Evolutionary conservation across 2,113 vertebrate genomes (phyloP).

Genomic region (Ovibos moschatus): DNA sequence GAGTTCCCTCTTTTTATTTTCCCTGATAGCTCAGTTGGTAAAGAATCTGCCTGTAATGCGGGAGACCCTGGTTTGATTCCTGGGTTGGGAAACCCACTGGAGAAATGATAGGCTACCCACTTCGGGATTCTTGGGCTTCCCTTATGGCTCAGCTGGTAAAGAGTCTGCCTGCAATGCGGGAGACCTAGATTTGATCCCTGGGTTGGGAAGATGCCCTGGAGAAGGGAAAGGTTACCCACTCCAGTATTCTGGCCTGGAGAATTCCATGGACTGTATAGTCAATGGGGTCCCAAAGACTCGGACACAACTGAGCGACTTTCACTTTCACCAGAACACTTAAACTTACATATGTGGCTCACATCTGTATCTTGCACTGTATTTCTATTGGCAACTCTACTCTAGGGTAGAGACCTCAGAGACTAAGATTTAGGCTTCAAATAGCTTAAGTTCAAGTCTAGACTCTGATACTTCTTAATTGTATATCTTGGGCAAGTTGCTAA

Average conservation of each 20-base stretch:
- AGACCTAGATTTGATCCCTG: not conserved
- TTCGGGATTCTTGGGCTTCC: not conserved
- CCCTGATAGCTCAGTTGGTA: not conserved
- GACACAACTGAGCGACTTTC: not conserved
- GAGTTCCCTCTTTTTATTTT: not conserved
- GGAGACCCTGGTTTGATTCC: not conserved
- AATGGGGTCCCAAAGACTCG: not conserved
- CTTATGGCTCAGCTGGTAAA: not conserved
- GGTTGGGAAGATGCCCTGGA: not conserved
- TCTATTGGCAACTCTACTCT: not conserved
- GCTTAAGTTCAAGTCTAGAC: not conserved
- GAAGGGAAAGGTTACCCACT: not conserved
- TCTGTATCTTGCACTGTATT: not conserved
- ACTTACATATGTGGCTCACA: not conserved
- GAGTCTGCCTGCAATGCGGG: fast-evolving
- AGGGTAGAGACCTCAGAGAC: not conserved
- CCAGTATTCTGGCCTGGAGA: not conserved
- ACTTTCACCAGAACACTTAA: not conserved
- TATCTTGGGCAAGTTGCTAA: not conserved
- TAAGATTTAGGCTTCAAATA: not conserved
- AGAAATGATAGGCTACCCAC: not conserved
- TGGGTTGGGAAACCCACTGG: not conserved
- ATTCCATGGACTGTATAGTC: not conserved
- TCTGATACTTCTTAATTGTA: not conserved
- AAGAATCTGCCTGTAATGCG: not conserved